Percentiles rank a stretch among this genome's conserved stretches.
phyloP scores from a whole-genome alignment of 2,113 vertebrate genomes.

The Passer domesticus region DNA sequence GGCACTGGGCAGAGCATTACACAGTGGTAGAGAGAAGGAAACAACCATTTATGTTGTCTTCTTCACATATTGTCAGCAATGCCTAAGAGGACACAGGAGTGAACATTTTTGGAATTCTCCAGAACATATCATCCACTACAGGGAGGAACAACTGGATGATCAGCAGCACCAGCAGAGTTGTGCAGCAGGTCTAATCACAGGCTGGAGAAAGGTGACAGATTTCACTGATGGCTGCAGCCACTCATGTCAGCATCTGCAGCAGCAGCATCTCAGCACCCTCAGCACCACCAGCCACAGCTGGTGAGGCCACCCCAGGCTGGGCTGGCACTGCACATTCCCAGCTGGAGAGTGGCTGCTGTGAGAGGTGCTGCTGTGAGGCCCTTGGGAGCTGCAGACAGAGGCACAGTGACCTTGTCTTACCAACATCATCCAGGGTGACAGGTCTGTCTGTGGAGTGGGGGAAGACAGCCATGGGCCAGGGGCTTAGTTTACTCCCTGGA shows the following conservation, averaged over 20 bases:
- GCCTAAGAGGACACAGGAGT: neutral
- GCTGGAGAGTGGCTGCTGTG: accelerated
- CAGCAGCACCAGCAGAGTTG: neutral
- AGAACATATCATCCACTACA: neutral
- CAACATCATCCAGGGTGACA: neutral
- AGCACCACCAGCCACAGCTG: accelerated
- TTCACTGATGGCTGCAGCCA: neutral
- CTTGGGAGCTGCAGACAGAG: neutral
- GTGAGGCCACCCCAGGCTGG: neutral
- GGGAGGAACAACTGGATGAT: neutral
- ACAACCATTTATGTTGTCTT: neutral
- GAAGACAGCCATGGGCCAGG: neutral
- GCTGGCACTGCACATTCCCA: neutral
- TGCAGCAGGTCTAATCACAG: neutral
- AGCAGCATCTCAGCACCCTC: neutral
- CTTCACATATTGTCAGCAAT: neutral
- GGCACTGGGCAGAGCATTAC: neutral
- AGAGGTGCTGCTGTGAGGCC: neutral
- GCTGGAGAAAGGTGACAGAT: neutral
- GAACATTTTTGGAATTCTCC: neutral
- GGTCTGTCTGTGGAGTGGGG: neutral
- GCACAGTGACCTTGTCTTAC: too few species aligned
- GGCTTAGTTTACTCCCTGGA: neutral
- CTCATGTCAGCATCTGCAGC: neutral
- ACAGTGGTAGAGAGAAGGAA: neutral